Evolutionary conservation across 2,797 vertebrate species (phyloP).

Genomic region (Acipenser oxyrinchus): DNA sequence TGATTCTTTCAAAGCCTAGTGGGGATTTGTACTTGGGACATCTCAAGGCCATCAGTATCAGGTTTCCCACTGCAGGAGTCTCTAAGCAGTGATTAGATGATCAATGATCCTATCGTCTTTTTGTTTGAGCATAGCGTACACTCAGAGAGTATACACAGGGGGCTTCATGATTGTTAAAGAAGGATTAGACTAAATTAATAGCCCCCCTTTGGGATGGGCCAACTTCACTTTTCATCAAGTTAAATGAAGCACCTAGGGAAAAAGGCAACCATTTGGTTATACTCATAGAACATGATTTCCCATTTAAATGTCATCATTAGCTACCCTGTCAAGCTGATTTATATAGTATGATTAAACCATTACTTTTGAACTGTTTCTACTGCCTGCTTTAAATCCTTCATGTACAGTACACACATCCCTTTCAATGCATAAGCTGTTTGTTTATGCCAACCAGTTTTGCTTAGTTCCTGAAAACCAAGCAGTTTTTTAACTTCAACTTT

Average conservation of each 20-base stretch:
- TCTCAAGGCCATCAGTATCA: neutral
- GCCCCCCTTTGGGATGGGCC: constrained; percentile 12
- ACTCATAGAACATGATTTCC: constrained; percentile 10
- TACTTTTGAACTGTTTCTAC: neutral
- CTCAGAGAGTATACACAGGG: constrained; percentile 1
- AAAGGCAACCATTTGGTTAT: constrained; percentile 4
- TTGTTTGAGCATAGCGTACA: constrained; percentile 14
- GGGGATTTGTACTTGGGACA: neutral
- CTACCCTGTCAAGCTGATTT: constrained; percentile 10
- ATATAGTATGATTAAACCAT: constrained; percentile 8
- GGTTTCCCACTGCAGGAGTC: neutral
- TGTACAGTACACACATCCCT: neutral
- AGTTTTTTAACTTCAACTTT: too few species aligned
- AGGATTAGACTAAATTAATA: constrained; percentile 21
- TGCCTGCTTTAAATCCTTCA: neutral
- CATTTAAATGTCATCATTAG: constrained; percentile 13
- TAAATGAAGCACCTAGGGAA: constrained; percentile 14
- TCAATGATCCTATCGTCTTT: neutral
- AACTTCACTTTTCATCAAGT: constrained; percentile 15
- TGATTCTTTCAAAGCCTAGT: neutral
- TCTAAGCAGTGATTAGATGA: constrained; percentile 9
- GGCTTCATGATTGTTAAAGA: constrained; percentile 13
- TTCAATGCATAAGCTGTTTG: too few species aligned
- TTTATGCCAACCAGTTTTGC: too few species aligned
- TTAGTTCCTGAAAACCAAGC: too few species aligned